A percentile compares a stretch with the other conserved stretches of the same genome.
phyloP scores from a whole-genome alignment of 2,888 invertebrate genomes.

The Bombyx huttoni region DNA sequence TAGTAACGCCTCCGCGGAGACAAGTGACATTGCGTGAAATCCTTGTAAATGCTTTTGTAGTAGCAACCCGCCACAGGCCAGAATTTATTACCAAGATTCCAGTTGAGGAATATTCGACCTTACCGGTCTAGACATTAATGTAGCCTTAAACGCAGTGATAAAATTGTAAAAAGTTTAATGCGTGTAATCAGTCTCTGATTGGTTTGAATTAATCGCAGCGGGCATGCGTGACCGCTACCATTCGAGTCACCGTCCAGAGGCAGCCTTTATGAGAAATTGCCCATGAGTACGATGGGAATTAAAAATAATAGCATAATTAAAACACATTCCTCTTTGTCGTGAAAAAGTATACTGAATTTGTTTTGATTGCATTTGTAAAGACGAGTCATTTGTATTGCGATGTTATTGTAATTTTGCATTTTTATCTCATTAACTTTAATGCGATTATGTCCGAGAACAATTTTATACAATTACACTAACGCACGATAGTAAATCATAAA shows the following conservation, averaged over 20 bases:
- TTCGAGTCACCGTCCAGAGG: constrained; percentile 36
- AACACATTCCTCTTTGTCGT: constrained; percentile 41
- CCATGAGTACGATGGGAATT: constrained; percentile 46
- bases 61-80: constrained; percentile 29
- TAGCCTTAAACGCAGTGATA: constrained; percentile 16
- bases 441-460: not conserved
- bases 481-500: not conserved
- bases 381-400: constrained; percentile 12
- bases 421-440: not conserved
- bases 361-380: constrained; percentile 21
- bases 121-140: constrained; percentile 20
- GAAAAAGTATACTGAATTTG: constrained; percentile 30
- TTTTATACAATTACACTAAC: not conserved
- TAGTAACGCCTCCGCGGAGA: constrained; percentile 13
- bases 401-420: not conserved
- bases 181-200: constrained; percentile 69
- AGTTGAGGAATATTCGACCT: constrained; percentile 15
- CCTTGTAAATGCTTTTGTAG: constrained; percentile 40
- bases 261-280: constrained; percentile 54
- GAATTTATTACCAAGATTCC: constrained; percentile 5
- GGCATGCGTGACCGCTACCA: constrained; percentile 66
- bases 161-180: constrained; percentile 49
- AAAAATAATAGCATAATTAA: constrained; percentile 66
- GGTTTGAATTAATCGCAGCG: constrained; percentile 67
- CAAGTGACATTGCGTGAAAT: constrained; percentile 55